A percentile compares a stretch with the other conserved stretches of the same genome.
Evolutionary conservation across 2,113 vertebrate genomes (phyloP).

Genomic region (Caranx ignobilis): DNA sequence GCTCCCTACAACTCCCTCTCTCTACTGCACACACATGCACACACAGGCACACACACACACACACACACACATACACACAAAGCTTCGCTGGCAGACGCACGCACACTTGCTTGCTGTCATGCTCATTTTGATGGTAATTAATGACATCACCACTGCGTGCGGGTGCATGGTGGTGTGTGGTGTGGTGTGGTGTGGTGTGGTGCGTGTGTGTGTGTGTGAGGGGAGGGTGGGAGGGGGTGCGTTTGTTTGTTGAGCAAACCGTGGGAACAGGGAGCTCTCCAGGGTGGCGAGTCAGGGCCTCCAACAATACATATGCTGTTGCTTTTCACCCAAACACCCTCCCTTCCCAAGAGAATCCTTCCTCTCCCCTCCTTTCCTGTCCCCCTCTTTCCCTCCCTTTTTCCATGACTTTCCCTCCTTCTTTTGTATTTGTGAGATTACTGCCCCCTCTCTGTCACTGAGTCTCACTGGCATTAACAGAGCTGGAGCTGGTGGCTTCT

Average conservation of each 20-base stretch:
- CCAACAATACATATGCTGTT: constrained; percentile 86
- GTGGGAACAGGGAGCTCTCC: constrained; percentile 87
- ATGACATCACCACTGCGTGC: constrained; percentile 86
- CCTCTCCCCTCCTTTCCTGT: constrained; percentile 61
- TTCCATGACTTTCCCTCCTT: constrained; percentile 60
- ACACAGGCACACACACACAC: constrained; percentile 56
- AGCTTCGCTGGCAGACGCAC: constrained; percentile 68
- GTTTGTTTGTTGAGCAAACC: constrained; percentile 87
- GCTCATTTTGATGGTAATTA: constrained; percentile 89
- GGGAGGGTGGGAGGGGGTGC: constrained; percentile 53
- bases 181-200: constrained; percentile 34
- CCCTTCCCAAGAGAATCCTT: constrained; percentile 78
- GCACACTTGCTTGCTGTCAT: constrained; percentile 83
- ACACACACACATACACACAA: constrained; percentile 57
- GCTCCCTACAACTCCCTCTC: constrained; percentile 64
- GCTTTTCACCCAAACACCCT: constrained; percentile 86
- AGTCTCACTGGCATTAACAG: constrained; percentile 42
- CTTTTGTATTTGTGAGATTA: constrained; percentile 65
- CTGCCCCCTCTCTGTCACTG: constrained; percentile 78
- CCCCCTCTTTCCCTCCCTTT: constrained; percentile 62
- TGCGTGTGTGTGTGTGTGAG: constrained; percentile 27
- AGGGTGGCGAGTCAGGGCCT: constrained; percentile 86
- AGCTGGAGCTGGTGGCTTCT: neutral
- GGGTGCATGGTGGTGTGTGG: constrained; percentile 62
- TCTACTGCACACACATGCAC: constrained; percentile 38